Conservation (phyloP, 2,797 vertebrate species). For the Onychomys arenicola region DNA sequence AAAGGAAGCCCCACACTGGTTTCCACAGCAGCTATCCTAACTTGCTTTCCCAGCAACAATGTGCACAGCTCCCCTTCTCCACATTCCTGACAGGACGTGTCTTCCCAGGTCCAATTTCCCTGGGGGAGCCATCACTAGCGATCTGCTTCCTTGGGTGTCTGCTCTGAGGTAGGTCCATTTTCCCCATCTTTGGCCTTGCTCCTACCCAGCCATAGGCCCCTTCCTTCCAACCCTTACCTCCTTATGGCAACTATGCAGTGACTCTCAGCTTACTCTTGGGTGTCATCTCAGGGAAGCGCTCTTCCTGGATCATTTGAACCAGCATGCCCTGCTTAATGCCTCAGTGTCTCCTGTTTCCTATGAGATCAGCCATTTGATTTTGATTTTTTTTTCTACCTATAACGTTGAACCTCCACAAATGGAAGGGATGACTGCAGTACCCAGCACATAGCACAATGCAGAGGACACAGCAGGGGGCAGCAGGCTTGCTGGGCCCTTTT, state of each 20-base stretch:
- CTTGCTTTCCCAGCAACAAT: accelerated
- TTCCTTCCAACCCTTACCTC: not conserved
- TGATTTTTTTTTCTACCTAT: accelerated
- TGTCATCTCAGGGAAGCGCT: not conserved
- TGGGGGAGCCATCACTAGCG: no score
- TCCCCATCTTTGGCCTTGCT: not conserved
- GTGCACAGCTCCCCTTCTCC: no score
- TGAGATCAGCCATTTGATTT: accelerated
- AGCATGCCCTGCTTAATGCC: accelerated
- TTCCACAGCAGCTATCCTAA: not conserved
- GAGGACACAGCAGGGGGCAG: not conserved
- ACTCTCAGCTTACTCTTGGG: not conserved
- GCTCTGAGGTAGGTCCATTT: no score
- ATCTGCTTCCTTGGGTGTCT: not conserved
- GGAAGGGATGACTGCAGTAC: not conserved
- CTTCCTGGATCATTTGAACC: not conserved
- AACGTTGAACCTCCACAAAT: not conserved
- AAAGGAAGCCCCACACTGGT: not conserved
- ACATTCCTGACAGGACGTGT: not conserved
- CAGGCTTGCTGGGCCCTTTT: not conserved
- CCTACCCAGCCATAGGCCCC: accelerated
- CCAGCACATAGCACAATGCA: not conserved
- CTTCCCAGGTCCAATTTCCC: not conserved
- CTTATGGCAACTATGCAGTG: no score
- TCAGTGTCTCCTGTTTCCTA: not conserved